phyloP scores from a whole-genome alignment of 2,797 vertebrate species.

The Vireo griseus region DNA sequence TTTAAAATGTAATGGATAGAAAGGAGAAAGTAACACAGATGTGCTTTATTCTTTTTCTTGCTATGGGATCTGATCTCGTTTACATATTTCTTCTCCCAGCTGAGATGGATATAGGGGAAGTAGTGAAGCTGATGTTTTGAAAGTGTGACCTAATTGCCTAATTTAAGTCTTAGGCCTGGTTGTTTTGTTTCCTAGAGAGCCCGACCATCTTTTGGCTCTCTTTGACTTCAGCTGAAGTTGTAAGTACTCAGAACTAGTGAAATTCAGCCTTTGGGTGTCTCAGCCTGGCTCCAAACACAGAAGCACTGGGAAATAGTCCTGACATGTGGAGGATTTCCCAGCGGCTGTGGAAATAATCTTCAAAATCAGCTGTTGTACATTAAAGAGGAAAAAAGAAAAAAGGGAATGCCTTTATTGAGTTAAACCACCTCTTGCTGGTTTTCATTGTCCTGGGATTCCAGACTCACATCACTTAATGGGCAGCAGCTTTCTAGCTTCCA shows the following conservation, averaged over 20 bases:
- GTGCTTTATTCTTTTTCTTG: background rate
- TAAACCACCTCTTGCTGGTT: slow-evolving; percentile 25
- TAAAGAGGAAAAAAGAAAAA: background rate
- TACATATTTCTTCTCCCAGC: background rate
- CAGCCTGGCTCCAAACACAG: background rate
- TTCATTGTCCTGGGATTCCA: background rate
- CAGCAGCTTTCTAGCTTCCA: slow-evolving; percentile 2
- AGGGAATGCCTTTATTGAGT: slow-evolving; percentile 2
- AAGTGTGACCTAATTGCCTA: background rate
- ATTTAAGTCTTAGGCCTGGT: background rate
- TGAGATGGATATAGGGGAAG: background rate
- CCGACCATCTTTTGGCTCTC: background rate
- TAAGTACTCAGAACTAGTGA: background rate
- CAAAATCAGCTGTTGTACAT: slow-evolving; percentile 24
- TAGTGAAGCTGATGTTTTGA: background rate
- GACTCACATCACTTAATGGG: background rate
- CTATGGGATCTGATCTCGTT: background rate
- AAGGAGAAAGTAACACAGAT: background rate
- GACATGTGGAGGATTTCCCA: background rate
- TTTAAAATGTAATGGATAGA: background rate
- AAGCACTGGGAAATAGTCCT: background rate
- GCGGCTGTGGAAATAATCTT: background rate
- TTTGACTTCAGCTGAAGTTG: background rate
- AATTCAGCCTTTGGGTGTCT: background rate
- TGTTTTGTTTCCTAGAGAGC: background rate